Evolutionary conservation across 2,113 vertebrate genomes (phyloP).

Genomic region (Pongo abelii): DNA sequence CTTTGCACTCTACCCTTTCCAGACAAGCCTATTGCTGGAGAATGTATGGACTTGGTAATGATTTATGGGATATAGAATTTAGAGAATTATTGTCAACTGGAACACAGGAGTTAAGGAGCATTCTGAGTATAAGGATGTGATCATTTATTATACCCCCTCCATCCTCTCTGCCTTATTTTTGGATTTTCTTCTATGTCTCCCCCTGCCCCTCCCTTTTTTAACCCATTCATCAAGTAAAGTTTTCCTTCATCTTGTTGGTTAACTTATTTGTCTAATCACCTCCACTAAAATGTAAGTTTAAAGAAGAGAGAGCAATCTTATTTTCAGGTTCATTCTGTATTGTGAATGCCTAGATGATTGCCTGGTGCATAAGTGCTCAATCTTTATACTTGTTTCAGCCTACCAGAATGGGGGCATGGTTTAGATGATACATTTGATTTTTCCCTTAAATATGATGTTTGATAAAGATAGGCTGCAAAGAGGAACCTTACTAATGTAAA

Average conservation of each 20-base stretch:
- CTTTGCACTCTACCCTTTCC: background rate
- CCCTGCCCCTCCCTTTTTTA: background rate
- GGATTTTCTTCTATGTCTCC: background rate
- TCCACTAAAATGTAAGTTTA: background rate
- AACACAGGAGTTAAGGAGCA: background rate
- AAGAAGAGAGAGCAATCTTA: background rate
- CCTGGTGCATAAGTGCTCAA: background rate
- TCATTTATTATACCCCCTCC: background rate
- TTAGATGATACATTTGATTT: background rate
- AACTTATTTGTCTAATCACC: background rate
- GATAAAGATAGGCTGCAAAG: background rate
- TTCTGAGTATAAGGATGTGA: background rate
- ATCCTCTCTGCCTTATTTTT: background rate
- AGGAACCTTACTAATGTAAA: background rate
- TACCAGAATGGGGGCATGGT: background rate
- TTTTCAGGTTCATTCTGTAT: background rate
- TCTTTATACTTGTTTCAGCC: background rate
- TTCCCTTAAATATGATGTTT: background rate
- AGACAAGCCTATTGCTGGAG: background rate
- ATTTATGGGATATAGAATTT: background rate
- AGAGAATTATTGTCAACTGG: background rate
- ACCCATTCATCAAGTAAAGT: background rate
- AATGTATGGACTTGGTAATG: too few relatives aligned
- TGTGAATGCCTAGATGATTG: background rate
- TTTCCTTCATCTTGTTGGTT: too few relatives aligned